These are phyloP conservation scores for Squalus acanthias DNA, from an alignment of 2,797 vertebrate genomes.

Conservation along the genomic window DNA sequence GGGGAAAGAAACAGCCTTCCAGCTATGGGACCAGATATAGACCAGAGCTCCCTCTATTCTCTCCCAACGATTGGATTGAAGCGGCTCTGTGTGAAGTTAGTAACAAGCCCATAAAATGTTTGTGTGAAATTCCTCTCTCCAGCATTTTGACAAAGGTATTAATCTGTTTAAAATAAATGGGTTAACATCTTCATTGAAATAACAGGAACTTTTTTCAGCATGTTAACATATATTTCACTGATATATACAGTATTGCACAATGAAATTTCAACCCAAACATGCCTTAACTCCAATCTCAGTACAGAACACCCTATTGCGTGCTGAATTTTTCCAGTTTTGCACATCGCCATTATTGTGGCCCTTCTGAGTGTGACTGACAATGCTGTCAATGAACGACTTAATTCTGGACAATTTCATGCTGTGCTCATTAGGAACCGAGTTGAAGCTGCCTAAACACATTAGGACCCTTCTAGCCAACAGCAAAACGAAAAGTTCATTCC, in stretches of 20 bases:
- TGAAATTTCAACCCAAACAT: background rate
- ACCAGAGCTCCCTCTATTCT: background rate
- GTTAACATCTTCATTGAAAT: background rate
- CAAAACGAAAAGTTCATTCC: background rate
- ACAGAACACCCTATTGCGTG: background rate
- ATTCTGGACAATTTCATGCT: background rate
- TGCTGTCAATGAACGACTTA: background rate
- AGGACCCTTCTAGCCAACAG: background rate
- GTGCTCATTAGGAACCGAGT: background rate
- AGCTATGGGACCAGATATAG: background rate
- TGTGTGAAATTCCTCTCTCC: background rate
- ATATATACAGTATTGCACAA: background rate
- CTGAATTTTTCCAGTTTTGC: background rate
- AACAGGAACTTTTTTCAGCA: background rate
- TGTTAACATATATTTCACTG: background rate
- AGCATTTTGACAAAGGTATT: background rate
- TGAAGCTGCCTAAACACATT: background rate
- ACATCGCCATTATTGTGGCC: background rate
- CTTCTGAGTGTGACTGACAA: background rate
- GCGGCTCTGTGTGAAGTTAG: background rate
- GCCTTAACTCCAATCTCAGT: background rate
- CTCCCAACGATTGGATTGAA: background rate
- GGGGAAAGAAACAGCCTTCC: background rate
- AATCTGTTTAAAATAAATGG: background rate
- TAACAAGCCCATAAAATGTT: background rate